Conservation (phyloP, 2,113 vertebrate genomes). For the Actenoides lindsayi region DNA sequence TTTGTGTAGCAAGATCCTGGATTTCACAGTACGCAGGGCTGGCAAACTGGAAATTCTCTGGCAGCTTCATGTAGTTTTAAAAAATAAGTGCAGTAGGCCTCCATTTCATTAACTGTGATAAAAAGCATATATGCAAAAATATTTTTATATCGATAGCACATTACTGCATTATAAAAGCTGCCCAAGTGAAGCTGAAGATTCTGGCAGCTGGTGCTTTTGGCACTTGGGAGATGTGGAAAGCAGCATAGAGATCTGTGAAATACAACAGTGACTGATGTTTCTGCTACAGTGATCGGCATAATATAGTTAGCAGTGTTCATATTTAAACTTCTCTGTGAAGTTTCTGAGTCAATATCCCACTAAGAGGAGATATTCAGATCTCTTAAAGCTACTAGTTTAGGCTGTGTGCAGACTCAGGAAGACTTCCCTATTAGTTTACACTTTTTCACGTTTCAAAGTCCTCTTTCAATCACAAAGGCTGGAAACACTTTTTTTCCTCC, state of each 20-base stretch:
- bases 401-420: constrained; percentile 59
- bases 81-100: constrained; percentile 70
- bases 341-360: constrained; percentile 66
- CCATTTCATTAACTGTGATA: constrained; percentile 66
- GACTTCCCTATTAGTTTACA: constrained; percentile 52
- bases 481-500: constrained; percentile 35
- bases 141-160: constrained; percentile 63
- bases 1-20: constrained; percentile 63
- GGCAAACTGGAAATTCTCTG: constrained; percentile 71
- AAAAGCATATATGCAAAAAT: constrained; percentile 70
- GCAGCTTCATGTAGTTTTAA: constrained; percentile 69
- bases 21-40: constrained; percentile 68
- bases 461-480: constrained; percentile 52
- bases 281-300: constrained; percentile 68
- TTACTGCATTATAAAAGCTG: constrained; percentile 72
- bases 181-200: constrained; percentile 68
- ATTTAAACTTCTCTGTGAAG: constrained; percentile 59
- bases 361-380: constrained; percentile 65
- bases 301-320: constrained; percentile 60
- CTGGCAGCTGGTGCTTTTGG: constrained; percentile 71
- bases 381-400: constrained; percentile 68
- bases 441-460: constrained; percentile 19
- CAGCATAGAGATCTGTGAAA: constrained; percentile 72
- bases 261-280: constrained; percentile 69
- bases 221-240: constrained; percentile 70